Evolutionary conservation across 64 coral and sea anemone genomes (phyloP), one percentile per base, ranked within the genome.

Genomic region (Trachythela sp.): DNA sequence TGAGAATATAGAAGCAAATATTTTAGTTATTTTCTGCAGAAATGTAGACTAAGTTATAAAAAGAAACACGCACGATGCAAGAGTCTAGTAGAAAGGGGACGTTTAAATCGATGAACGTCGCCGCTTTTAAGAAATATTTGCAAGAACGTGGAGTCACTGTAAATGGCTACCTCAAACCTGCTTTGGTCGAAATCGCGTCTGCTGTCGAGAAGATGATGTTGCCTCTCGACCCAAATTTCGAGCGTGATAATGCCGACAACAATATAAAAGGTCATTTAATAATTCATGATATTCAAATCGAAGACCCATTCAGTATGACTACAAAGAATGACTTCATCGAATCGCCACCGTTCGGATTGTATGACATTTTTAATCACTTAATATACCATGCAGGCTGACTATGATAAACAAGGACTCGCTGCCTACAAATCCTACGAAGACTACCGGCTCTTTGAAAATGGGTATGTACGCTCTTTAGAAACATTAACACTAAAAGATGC

Each of bases 211-310:
- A 40, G 48, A 89, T 89, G 87, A 45, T 45, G 42, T 87, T 87
- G 18, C 86, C 86, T 33, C 15, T 89, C 4, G 87, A 89, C 72
- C 87, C 67, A 4, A 41, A 89, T 64, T 89, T 76, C 45, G 67
- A 89, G 32, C 60, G 39, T 70, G 87, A 80, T 64, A 70, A 88
- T 31, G 35, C 54, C 15, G 7, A 32, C 24, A 54, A n/a, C n/a
- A n/a, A n/a, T n/a, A n/a, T n/a, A n/a, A n/a, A n/a, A 51, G 83
- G 39, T 50, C 8, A 39, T 87, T 87, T 60, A n/a, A 87, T 87
- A 87, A 87, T 87, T 87, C 49, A 87, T 70, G 86, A 87, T 48
- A 87, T 87, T 50, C 38, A 64, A 87, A 84, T 87, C 67, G 11
- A 33, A 3, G 26, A 64, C 5, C 56, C 36, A 38, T 67, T 36